Evolutionary conservation across 2,113 vertebrate genomes (phyloP).

Genomic region (Oncorhynchus keta): DNA sequence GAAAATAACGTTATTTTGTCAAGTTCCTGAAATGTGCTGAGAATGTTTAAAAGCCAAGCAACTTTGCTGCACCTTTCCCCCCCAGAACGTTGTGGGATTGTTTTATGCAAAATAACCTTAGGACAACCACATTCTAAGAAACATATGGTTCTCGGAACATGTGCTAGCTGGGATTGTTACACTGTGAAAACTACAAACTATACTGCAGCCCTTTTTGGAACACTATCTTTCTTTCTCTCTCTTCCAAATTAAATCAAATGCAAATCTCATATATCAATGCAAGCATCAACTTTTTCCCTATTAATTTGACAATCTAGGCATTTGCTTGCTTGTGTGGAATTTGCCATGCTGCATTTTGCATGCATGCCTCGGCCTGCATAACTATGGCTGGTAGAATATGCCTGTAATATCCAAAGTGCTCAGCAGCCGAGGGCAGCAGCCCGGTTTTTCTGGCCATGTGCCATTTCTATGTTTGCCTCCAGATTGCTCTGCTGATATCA

Average conservation of each 20-base stretch:
- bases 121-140: too few species aligned
- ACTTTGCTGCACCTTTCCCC: too few species aligned
- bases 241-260: neutral
- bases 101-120: too few species aligned
- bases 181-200: too few species aligned
- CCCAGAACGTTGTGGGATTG: too few species aligned
- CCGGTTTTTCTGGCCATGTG: slow-evolving; percentile 14
- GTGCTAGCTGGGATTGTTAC: too few species aligned
- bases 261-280: neutral
- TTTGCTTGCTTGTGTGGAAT: neutral
- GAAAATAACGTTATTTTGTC: too few species aligned
- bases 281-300: neutral
- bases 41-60: too few species aligned
- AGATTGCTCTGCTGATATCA: slow-evolving; percentile 44
- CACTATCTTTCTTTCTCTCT: too few species aligned
- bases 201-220: neutral
- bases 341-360: neutral
- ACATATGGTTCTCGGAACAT: too few species aligned
- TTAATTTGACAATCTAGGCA: neutral
- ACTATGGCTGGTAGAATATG: neutral
- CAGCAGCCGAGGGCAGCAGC: neutral
- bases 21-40: too few species aligned
- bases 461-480: slow-evolving; percentile 13
- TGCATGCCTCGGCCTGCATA: neutral
- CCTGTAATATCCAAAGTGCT: slow-evolving; percentile 10